Percentiles rank a stretch among this genome's conserved stretches.
Evolutionary conservation across 2,888 invertebrate species (phyloP).

Genomic region (Hirtodrosophila duncani): DNA sequence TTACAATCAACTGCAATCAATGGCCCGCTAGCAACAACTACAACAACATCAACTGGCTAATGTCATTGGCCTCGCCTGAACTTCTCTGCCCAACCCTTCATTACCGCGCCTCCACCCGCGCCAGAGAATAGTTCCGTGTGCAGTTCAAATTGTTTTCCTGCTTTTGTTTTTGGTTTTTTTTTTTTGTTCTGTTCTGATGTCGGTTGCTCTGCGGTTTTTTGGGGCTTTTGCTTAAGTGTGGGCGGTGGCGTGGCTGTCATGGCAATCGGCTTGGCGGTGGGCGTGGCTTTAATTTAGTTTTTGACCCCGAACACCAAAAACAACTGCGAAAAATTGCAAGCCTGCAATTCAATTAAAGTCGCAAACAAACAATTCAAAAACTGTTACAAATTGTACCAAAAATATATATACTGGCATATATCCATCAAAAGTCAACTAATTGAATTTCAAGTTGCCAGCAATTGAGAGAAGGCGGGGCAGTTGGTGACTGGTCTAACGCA

Average conservation of each 20-base stretch:
- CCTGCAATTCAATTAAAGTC: conserved; percentile 29
- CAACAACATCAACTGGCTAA: conserved; percentile 32
- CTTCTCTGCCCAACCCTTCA: conserved; percentile 27
- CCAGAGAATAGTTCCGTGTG: conserved; percentile 6
- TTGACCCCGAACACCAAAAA: conserved; percentile 1
- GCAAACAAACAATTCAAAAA: conserved; percentile 15
- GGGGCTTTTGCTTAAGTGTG: conserved; percentile 33
- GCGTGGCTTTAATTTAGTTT: conserved; percentile 15
- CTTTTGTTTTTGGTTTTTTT: conserved; percentile 57
- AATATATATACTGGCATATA: conserved; percentile 11
- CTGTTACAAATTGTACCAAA: conserved; percentile 14
- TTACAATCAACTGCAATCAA: conserved; percentile 68
- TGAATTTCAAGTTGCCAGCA: conserved; percentile 44
- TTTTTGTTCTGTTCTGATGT: conserved; percentile 10
- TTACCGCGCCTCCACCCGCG: conserved; percentile 10
- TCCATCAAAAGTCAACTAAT: conserved; percentile 49
- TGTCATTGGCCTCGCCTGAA: conserved; percentile 65
- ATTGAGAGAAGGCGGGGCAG: conserved; percentile 1
- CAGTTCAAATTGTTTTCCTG: conserved; percentile 67
- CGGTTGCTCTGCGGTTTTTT: conserved; percentile 6
- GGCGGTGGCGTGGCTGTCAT: too few relatives aligned
- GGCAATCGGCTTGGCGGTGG: too few relatives aligned
- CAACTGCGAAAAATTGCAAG: not conserved
- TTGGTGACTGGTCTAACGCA: not conserved
- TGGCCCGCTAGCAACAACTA: conserved; percentile 48